These are phyloP conservation scores for Phrynocephalus guinanensis DNA, from an alignment of 2,797 vertebrate genomes.

Conservation along the genomic window DNA sequence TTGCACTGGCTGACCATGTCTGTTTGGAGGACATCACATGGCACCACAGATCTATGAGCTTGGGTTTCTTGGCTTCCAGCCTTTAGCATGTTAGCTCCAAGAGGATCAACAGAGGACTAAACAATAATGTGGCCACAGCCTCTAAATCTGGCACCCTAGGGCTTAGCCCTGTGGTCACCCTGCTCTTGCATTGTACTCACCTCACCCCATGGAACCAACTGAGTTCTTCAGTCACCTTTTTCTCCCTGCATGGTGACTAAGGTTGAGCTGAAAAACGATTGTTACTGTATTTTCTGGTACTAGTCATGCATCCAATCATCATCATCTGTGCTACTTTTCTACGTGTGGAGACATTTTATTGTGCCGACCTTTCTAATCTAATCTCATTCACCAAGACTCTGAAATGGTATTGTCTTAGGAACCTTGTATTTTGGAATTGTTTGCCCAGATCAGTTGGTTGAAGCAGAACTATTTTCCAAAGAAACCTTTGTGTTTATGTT, in stretches of 20 bases:
- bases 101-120: no score
- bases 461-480: not conserved
- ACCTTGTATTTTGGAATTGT: not conserved
- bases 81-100: no score
- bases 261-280: not conserved
- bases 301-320: no score
- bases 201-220: not conserved
- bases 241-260: not conserved
- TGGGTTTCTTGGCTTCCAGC: no score
- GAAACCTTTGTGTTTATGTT: not conserved
- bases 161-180: no score
- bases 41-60: no score
- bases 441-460: not conserved
- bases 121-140: no score
- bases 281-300: no score
- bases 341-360: not conserved
- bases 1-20: no score
- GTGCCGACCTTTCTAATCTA: not conserved
- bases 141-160: no score
- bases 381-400: not conserved
- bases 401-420: not conserved
- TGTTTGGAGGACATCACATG: no score
- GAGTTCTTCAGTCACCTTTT: not conserved
- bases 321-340: not conserved
- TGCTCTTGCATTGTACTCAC: no score